Base-by-base conservation (phyloP, 2,113 vertebrate species). In the Thermophis baileyi region DNA sequence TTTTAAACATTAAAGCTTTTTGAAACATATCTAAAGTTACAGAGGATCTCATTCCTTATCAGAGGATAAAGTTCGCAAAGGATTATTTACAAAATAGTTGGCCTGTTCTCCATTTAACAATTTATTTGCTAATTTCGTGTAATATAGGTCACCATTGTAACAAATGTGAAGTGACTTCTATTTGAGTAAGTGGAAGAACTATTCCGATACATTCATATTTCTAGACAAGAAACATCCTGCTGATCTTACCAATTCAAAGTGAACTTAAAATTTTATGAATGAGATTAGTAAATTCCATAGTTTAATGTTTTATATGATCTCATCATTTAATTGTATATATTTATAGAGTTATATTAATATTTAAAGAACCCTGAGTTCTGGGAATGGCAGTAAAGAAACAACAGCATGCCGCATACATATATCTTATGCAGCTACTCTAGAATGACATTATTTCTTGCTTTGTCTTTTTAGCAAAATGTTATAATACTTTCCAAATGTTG, bases 291-390 rank as follows among this genome's bases (percentile, higher is more conserved):
- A 53, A 40, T 35, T 35, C 30, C 85, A 89, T 55, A 91, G 16
- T 55, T 90, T 55, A 53, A 93, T 91, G 57, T 91, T 93, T 93
- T 89, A 55, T 44, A 57, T 44, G 85, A 25, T 74, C 40, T 91
- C 89, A 85, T 81, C 91, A 93, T 85, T 49, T 91, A 88, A 51
- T 12, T 24, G 20, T 93, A 50, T 88, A 88, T 54, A 55, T 91
- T 87, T 54, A 74, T 88, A 93, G 55, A 88, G 25, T 40, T 50
- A 35, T 91, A 30, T 91, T 88, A 88, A 40, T 93, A 88, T 91
- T 93, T 90, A 93, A 90, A 93, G 49, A 55, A 88, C 7, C 35
- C 44, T 49, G 27, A 30, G 14, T 54, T 88, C 90, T 91, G 9
- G 30, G 24, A 63, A 47, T 81, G 40, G 50, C 27, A 53, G 44